Evolutionary conservation across 2,888 invertebrate species (phyloP), one percentile per base, ranked within the genome.

Genomic region (Eremobia ochroleuca): DNA sequence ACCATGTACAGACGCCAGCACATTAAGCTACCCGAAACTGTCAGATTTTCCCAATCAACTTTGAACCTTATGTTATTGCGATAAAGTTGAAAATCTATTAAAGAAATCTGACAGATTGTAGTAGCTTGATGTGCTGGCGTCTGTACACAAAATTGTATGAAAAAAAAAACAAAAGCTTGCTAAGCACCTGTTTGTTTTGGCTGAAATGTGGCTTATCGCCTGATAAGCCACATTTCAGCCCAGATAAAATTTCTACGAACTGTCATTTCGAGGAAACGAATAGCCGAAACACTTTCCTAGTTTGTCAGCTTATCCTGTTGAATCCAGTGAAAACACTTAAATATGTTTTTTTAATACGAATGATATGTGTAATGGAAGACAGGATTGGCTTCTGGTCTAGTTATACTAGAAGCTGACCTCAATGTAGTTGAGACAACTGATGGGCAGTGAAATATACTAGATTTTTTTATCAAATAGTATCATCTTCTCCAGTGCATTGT

Each of bases 381-480:
- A 8, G 13, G 6, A 66, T 13, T 21, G 1, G 13, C 28, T 31
- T 13, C 13, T 43, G 28, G 13, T 43, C 4, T 43, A 13, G 6
- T 21, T 21, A 40, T 21, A 21, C 6, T 21, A 21, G 11, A 28
- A 68, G 49, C 49, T 1, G 34, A 52, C 34, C 18, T 18, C 34
- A 34, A 46, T 18, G n/a, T n/a, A 6, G n/a, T 37, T 55, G 6
- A 15, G 1, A 58, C 21, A 28, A 13, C 8, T 49, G 25, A 31
- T n/a, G 49, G 11, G 5, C 1, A 59, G 28, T 59, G 8, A 15
- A 37, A 18, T 8, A 61, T 40, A 18, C 40, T 73, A 73, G 3
- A 3, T 40, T 67, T 40, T 65, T 2, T 55, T 49, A 43, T 85
- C 59, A 40, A 79, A 86, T 9, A 72, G 15, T 8, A 25, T 11